These are phyloP conservation scores for Paracanthobrama guichenoti DNA, from an alignment of 2,113 vertebrate species.

Conservation along the genomic window DNA sequence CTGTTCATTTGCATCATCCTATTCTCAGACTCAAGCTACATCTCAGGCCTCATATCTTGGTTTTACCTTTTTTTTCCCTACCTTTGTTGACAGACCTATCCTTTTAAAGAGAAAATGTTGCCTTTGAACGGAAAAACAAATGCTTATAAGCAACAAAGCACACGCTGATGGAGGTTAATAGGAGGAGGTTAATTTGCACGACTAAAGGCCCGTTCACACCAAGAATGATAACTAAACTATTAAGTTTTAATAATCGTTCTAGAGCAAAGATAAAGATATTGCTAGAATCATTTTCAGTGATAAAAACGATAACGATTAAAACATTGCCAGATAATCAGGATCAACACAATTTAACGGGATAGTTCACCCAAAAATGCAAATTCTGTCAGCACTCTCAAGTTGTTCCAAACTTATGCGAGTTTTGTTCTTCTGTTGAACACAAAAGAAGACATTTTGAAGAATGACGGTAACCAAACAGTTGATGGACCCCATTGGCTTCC, in stretches of 20 bases:
- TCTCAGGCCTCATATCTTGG: slow-evolving; percentile 17
- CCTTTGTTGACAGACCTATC: slow-evolving; percentile 57
- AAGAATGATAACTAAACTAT: not conserved
- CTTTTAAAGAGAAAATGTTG: slow-evolving; percentile 56
- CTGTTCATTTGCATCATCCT: slow-evolving; percentile 58
- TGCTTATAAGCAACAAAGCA: slow-evolving; percentile 58
- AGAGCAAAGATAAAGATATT: not conserved
- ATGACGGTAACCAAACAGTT: too few relatives aligned
- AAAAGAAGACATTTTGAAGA: too few relatives aligned
- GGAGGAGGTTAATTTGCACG: slow-evolving; percentile 53
- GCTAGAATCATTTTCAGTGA: not conserved
- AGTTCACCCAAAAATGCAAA: not conserved
- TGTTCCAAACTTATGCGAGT: too few relatives aligned
- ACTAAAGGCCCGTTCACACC: not conserved
- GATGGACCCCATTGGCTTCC: too few relatives aligned
- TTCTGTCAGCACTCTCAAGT: too few relatives aligned
- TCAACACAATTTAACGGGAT: not conserved
- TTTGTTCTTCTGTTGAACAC: too few relatives aligned
- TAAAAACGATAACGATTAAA: not conserved
- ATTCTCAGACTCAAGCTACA: not conserved
- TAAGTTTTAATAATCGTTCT: not conserved
- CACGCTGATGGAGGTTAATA: slow-evolving; percentile 55
- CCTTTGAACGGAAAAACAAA: slow-evolving; percentile 56
- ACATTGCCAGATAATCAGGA: not conserved
- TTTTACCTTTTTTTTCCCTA: not conserved